Base-by-base conservation (phyloP, 2,888 invertebrate species). In the Trichogramma evanescens region DNA sequence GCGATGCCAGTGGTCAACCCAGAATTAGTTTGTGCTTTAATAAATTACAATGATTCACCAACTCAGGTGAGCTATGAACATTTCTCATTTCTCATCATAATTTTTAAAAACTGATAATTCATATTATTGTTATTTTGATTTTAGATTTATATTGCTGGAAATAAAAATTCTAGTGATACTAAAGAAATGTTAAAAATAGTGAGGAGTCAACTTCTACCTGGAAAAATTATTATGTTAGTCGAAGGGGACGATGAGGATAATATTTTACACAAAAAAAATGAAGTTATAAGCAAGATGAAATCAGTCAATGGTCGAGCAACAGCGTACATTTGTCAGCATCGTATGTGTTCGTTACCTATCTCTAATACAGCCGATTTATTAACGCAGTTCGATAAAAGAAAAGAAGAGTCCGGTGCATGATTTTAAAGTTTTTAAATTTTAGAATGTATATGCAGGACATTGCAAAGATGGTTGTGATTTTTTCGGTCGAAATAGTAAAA, bases 291-390 rank as follows among this genome's bases (percentile, higher is more conserved):
- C 58, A 82, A 83, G 54, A 81, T 83, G 69, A 79, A 81, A 54
- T 79, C 82, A 4, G 75, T 82, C 0, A 82, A 84, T 40, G 86
- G 85, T 39, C 83, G 82, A 57, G 84, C 89, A 0, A 85, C 88
- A 0, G 91, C 88, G 38, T 91, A 88, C 74, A 88, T 91, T n/a
- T 92, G 92, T 73, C 82, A 87, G 5, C 86, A 89, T 68, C 87
- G 84, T 74, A 81, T 87, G 2, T 92, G 91, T 75, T 86, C 87
- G 5, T 78, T 90, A 57, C 91, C 91, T 3, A 87, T 90, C 52
- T 86, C 86, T 0, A 84, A 85, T 56, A 83, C 86, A 0, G 81
- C 83, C 10, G 84, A 86, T 58, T 80, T 90, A 7, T 83, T 82
- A 61, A 78, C 77, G 26, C 76, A 86, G 26, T 78, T 89, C 7